These are phyloP conservation scores for Hymenopus coronatus DNA, from an alignment of 2,888 invertebrate species.

Conservation along the genomic window DNA sequence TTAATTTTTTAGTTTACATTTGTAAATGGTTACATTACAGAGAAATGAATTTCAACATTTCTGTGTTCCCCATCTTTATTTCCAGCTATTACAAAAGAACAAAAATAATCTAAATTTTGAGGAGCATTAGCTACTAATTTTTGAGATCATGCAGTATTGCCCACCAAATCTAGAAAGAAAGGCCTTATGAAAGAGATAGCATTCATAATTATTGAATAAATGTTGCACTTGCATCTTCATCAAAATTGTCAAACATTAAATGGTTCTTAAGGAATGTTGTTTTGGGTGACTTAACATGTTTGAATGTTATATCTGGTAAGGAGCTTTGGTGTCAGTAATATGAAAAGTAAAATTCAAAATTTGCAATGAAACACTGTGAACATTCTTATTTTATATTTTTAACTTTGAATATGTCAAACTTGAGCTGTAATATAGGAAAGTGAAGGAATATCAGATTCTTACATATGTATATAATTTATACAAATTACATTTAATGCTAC, in stretches of 20 bases:
- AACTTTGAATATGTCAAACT: background rate
- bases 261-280: background rate
- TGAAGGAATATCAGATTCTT: background rate
- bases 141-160: too few relatives aligned
- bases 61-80: too few relatives aligned
- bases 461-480: background rate
- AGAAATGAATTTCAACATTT: too few relatives aligned
- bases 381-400: background rate
- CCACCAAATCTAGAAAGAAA: too few relatives aligned
- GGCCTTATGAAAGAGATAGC: too few relatives aligned
- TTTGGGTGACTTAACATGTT: background rate
- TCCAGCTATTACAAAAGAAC: too few relatives aligned
- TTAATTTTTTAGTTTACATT: too few relatives aligned
- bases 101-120: too few relatives aligned
- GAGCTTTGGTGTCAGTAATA: background rate
- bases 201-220: background rate
- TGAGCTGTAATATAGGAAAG: background rate
- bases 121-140: too few relatives aligned
- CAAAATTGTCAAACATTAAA: background rate
- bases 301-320: background rate
- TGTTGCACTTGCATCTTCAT: background rate
- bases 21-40: too few relatives aligned
- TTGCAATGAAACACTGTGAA: background rate
- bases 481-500: background rate
- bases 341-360: background rate